A percentile compares a stretch with the other conserved stretches of the same genome.
Evolutionary conservation across 2,888 invertebrate species (phyloP).

Genomic region (Diabrotica balteata): DNA sequence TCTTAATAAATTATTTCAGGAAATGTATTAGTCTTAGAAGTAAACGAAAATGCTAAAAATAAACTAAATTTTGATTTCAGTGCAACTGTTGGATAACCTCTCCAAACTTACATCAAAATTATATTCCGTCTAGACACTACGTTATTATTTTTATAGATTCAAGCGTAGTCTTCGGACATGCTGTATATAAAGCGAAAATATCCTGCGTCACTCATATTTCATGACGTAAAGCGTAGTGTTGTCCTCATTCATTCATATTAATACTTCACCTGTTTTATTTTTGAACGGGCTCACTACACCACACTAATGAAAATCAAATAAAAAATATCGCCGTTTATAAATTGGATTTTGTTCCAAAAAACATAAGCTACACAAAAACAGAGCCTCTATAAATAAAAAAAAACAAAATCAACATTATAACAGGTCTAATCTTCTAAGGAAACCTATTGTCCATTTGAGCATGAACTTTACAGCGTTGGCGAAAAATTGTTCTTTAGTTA

Average conservation of each 20-base stretch:
- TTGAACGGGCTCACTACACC: conserved; percentile 21
- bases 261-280: conserved; percentile 28
- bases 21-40: no score
- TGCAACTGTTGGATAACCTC: conserved; percentile 3
- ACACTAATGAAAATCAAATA: conserved; percentile 16
- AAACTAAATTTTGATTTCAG: conserved; percentile 8
- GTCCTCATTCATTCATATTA: conserved; percentile 32
- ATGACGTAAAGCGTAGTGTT: conserved; percentile 29
- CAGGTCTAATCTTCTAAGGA: not conserved
- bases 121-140: conserved; percentile 1
- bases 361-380: not conserved
- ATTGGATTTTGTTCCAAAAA: conserved; percentile 6
- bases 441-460: no score
- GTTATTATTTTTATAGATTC: conserved; percentile 1
- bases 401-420: not conserved
- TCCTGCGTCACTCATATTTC: conserved; percentile 26
- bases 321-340: not conserved
- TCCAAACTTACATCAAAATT: conserved; percentile 2
- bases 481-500: no score
- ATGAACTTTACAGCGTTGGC: no score
- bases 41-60: not conserved
- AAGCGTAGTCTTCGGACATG: not conserved
- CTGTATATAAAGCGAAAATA: conserved; percentile 13
- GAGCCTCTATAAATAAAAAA: not conserved
- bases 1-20: no score